phyloP scores from a whole-genome alignment of 2,797 vertebrate genomes.

The Pelochelys cantorii region DNA sequence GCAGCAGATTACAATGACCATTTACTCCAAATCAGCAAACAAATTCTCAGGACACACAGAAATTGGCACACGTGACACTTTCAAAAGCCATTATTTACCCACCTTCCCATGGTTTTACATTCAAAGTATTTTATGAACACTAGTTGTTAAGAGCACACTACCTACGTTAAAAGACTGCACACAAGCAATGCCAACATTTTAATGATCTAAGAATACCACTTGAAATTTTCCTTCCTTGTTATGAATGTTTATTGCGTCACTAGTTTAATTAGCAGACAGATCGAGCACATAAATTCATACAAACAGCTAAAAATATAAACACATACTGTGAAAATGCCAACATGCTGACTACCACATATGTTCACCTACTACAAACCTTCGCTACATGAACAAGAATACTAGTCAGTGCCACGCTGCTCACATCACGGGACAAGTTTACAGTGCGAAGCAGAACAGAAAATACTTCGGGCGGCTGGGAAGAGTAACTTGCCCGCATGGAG shows the following conservation, averaged over 20 bases:
- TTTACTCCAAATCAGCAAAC: neutral
- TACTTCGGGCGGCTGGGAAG: neutral
- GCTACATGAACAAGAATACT: neutral
- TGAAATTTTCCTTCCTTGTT: neutral
- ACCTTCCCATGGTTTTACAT: neutral
- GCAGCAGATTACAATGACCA: rapidly evolving
- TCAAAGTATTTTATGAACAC: too few relatives aligned
- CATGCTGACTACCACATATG: neutral
- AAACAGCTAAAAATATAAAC: neutral
- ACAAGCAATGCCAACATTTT: neutral
- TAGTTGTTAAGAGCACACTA: too few relatives aligned
- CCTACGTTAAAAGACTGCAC: neutral
- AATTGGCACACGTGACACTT: neutral
- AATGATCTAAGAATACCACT: neutral
- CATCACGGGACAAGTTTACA: rapidly evolving
- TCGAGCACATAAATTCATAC: neutral
- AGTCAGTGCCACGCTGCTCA: neutral
- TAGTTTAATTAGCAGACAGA: neutral
- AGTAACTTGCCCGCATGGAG: rapidly evolving
- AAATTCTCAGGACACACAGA: neutral
- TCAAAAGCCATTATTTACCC: rapidly evolving
- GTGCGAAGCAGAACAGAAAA: rapidly evolving
- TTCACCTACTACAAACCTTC: neutral
- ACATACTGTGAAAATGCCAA: neutral
- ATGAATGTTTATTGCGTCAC: neutral